Percentiles rank a stretch among this genome's conserved stretches.
phyloP scores from a whole-genome alignment of 2,797 vertebrate genomes.

The Vultur gryphus region DNA sequence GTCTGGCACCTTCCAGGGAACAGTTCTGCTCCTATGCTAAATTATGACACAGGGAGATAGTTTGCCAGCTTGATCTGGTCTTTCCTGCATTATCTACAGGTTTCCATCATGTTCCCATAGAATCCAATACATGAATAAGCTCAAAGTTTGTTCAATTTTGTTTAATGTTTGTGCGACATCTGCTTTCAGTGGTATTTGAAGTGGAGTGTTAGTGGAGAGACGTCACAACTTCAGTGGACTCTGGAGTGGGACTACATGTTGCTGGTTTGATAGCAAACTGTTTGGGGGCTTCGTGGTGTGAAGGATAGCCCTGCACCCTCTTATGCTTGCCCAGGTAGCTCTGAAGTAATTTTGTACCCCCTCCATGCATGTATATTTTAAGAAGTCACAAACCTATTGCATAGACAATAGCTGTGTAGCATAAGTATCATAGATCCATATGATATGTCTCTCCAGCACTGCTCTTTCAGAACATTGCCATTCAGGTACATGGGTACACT shows the following conservation, averaged over 20 bases:
- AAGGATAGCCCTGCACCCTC: not conserved
- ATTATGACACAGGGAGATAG: not conserved
- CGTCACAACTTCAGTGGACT: not conserved
- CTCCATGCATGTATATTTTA: not conserved
- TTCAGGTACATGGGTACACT: not conserved
- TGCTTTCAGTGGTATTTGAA: not conserved
- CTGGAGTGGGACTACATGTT: rapidly evolving
- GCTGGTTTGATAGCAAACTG: not conserved
- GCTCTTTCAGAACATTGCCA: not conserved
- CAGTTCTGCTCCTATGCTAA: not conserved
- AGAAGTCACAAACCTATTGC: not conserved
- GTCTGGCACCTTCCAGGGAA: not conserved
- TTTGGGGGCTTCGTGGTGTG: not conserved
- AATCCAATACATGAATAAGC: not conserved
- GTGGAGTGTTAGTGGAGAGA: not conserved
- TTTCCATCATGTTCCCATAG: not conserved
- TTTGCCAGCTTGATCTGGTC: not conserved
- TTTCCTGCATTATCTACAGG: not conserved
- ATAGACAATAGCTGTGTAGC: not conserved
- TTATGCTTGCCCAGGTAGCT: not conserved
- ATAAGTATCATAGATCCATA: not conserved
- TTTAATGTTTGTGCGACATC: not conserved
- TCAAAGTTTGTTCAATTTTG: not conserved
- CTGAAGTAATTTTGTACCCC: not conserved
- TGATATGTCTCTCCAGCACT: not conserved